phyloP scores from a whole-genome alignment of 2,888 invertebrate species.

The Ceriagrion tenellum region DNA sequence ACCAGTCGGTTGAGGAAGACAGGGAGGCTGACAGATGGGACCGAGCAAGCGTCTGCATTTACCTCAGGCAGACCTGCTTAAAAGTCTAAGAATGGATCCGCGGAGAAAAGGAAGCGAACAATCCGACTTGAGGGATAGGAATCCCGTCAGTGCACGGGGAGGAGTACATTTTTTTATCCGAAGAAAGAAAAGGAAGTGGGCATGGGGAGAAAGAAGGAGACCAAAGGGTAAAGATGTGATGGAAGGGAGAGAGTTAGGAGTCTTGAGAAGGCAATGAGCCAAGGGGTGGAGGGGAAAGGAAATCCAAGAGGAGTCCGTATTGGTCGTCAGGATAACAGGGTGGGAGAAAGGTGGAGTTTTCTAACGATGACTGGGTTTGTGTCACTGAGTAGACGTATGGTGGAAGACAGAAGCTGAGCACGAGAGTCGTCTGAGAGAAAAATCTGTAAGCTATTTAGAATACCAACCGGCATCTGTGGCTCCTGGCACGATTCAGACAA shows the following conservation, averaged over 20 bases:
- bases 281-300: not conserved
- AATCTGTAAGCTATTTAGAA: too few relatives aligned
- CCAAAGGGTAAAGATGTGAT: not conserved
- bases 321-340: conserved; percentile 7
- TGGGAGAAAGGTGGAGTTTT: not conserved
- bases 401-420: not conserved
- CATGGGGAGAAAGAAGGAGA: not conserved
- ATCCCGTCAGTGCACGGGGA: not conserved
- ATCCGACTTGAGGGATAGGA: not conserved
- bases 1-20: not conserved
- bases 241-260: not conserved
- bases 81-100: not conserved
- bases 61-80: not conserved
- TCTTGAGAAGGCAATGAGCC: conserved; percentile 5
- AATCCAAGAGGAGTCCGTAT: not conserved
- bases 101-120: not conserved
- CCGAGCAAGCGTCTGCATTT: not conserved
- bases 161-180: not conserved
- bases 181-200: not conserved
- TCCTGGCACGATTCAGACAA: too few relatives aligned
- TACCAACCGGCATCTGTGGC: too few relatives aligned
- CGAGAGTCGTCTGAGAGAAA: not conserved
- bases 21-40: not conserved
- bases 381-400: not conserved
- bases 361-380: not conserved